Percentiles rank a stretch among this genome's conserved stretches.
Evolutionary conservation across 2,797 vertebrate genomes (phyloP).

Genomic region (Emys orbicularis): DNA sequence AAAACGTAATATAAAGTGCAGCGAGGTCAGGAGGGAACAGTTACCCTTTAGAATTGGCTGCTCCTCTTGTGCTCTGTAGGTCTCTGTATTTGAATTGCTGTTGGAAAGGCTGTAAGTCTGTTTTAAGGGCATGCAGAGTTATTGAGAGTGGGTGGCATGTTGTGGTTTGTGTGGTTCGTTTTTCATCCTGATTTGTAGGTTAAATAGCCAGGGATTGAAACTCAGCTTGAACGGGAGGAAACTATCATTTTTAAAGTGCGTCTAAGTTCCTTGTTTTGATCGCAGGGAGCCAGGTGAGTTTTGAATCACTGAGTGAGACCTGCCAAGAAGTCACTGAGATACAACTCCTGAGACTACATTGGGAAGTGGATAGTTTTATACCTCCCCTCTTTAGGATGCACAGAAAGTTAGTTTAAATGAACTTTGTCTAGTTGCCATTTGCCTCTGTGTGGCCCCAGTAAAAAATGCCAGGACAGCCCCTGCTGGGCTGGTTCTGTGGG

Average conservation of each 20-base stretch:
- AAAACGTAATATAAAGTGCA: rapidly evolving
- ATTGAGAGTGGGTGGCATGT: background rate
- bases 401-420: background rate
- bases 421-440: background rate
- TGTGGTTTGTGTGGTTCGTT: rapidly evolving
- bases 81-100: background rate
- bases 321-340: background rate
- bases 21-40: background rate
- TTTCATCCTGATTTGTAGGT: background rate
- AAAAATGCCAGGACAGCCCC: background rate
- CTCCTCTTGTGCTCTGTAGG: rapidly evolving
- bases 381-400: background rate
- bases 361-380: background rate
- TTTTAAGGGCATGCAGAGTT: background rate
- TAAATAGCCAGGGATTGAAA: background rate
- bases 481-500: background rate
- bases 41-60: background rate
- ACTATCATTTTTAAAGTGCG: background rate
- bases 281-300: background rate
- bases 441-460: background rate
- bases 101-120: background rate
- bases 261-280: background rate
- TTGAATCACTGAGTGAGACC: background rate
- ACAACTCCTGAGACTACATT: background rate
- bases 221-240: background rate